Evolutionary conservation across 2,888 invertebrate genomes (phyloP).

Genomic region (Oligia latruncula): DNA sequence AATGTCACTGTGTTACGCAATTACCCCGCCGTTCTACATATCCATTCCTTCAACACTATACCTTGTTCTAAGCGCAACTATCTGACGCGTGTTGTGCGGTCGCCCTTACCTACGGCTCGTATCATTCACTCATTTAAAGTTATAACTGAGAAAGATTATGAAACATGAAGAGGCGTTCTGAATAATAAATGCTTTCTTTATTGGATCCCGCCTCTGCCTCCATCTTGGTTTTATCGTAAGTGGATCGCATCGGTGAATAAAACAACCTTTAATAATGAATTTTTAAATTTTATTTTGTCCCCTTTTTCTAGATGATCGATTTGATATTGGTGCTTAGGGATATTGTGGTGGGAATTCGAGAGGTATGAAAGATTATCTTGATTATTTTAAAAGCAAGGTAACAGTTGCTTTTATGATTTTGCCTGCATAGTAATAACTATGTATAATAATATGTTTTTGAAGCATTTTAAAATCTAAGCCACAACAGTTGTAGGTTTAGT

Average conservation of each 20-base stretch:
- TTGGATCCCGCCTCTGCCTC: conserved; percentile 76
- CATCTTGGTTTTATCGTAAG: conserved; percentile 73
- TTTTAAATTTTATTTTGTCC: conserved; percentile 74
- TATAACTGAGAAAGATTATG: conserved; percentile 70
- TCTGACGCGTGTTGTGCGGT: conserved; percentile 15
- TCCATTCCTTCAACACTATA: background rate
- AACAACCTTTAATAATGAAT: conserved; percentile 71
- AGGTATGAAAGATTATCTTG: conserved; percentile 24
- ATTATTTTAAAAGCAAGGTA: conserved; percentile 1
- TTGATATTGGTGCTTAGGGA: conserved; percentile 45
- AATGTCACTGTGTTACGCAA: background rate
- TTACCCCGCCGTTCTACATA: background rate
- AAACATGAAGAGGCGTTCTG: conserved; percentile 76
- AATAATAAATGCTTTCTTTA: conserved; percentile 82
- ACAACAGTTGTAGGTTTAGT: background rate
- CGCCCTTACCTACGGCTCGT: conserved; percentile 41
- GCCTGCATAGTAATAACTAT: background rate
- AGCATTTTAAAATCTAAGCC: background rate
- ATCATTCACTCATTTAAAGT: conserved; percentile 76
- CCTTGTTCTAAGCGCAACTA: background rate
- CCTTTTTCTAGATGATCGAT: conserved; percentile 75
- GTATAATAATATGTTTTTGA: background rate
- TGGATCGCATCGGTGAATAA: conserved; percentile 68
- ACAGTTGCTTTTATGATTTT: background rate
- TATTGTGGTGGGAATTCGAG: conserved; percentile 38